phyloP scores from a whole-genome alignment of 2,113 vertebrate species.

The Galemys pyrenaicus region DNA sequence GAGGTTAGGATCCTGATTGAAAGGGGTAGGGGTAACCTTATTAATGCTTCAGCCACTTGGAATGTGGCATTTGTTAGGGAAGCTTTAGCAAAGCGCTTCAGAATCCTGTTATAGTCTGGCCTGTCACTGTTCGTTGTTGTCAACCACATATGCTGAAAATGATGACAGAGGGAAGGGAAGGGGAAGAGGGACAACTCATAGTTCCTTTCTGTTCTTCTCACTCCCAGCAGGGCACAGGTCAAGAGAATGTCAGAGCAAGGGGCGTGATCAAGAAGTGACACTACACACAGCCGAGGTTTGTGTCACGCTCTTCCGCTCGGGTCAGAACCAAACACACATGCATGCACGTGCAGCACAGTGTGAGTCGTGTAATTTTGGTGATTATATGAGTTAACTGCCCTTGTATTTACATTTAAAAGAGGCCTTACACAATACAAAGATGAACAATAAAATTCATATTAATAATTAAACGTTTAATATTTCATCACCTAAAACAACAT shows the following conservation, averaged over 20 bases:
- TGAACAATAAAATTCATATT: not conserved
- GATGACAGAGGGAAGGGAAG: not conserved
- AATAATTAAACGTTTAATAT: conserved; percentile 30
- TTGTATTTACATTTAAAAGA: conserved; percentile 49
- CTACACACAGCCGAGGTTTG: not conserved
- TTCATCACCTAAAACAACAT: conserved; percentile 19
- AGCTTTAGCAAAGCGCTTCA: not conserved
- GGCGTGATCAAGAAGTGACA: not conserved
- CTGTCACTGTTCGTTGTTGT: not conserved
- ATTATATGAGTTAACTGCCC: not conserved
- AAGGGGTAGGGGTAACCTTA: no score
- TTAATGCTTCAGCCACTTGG: no score
- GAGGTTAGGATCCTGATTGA: not conserved
- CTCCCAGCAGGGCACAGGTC: not conserved
- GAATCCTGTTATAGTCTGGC: fast-evolving
- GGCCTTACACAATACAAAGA: not conserved
- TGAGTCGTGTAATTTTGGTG: not conserved
- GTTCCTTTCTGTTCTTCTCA: not conserved
- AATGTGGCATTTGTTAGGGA: not conserved
- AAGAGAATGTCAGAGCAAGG: no score
- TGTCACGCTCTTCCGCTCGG: not conserved
- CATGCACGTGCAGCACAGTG: not conserved
- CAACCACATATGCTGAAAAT: not conserved
- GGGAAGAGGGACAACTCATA: not conserved
- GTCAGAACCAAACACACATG: not conserved